Conservation (phyloP, 2,888 invertebrate species). For the Tupiocoris notatus region DNA sequence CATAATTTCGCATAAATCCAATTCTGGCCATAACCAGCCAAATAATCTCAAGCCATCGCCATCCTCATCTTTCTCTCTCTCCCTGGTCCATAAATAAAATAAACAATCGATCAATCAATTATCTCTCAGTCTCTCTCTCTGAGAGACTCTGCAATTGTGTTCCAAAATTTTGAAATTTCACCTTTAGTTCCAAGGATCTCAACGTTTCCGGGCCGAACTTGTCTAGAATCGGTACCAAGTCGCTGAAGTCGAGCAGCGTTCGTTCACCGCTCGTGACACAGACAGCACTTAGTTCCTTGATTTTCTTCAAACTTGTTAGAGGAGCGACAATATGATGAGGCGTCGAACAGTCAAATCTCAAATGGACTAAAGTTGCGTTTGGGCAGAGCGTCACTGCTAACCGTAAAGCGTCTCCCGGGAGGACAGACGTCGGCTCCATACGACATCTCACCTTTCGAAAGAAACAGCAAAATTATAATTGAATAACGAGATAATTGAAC, state of each 20-base stretch:
- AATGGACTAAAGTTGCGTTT: constrained; percentile 48
- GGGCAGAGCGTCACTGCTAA: constrained; percentile 51
- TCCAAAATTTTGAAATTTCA: too few relatives aligned
- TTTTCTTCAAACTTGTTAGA: constrained; percentile 44
- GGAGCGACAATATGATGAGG: constrained; percentile 51
- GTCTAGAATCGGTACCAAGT: constrained; percentile 50
- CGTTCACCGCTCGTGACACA: constrained; percentile 52
- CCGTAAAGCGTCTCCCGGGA: constrained; percentile 50
- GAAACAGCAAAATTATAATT: too few relatives aligned
- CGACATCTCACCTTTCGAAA: constrained; percentile 51
- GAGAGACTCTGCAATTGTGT: too few relatives aligned
- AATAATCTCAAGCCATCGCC: too few relatives aligned
- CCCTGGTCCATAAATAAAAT: too few relatives aligned
- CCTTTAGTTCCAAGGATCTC: constrained; percentile 48
- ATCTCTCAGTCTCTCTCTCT: too few relatives aligned
- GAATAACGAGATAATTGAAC: too few relatives aligned
- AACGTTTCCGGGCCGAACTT: constrained; percentile 48
- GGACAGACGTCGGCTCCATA: constrained; percentile 50
- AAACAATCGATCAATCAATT: too few relatives aligned
- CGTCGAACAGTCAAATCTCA: constrained; percentile 51
- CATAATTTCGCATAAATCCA: too few relatives aligned
- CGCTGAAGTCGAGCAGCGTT: constrained; percentile 51
- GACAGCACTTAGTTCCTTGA: constrained; percentile 51
- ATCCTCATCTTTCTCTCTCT: too few relatives aligned
- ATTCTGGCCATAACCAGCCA: too few relatives aligned